These are phyloP conservation scores for Neosalanx taihuensis DNA, from an alignment of 2,797 vertebrate genomes.

Conservation along the genomic window DNA sequence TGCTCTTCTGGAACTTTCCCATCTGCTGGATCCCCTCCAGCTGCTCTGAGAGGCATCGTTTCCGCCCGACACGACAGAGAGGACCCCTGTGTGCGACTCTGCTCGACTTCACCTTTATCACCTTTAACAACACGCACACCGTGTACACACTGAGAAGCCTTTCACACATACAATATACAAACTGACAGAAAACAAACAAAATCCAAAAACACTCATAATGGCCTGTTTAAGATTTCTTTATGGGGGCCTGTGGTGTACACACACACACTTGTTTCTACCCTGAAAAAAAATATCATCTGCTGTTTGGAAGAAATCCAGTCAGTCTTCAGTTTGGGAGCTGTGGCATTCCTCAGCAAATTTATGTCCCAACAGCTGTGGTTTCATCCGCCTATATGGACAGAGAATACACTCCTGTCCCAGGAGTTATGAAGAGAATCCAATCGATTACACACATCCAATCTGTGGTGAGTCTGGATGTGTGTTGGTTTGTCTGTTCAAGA, in stretches of 20 bases:
- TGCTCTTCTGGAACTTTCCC: conserved; percentile 2
- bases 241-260: neutral
- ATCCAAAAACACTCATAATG: neutral
- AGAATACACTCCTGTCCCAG: conserved; percentile 3
- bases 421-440: conserved; percentile 6
- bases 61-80: conserved; percentile 39
- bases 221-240: too few relatives aligned
- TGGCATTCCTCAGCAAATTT: conserved; percentile 76
- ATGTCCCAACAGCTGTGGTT: conserved; percentile 75
- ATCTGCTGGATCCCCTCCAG: conserved; percentile 34
- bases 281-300: conserved; percentile 66
- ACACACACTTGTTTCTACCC: conserved; percentile 41
- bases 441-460: conserved; percentile 10
- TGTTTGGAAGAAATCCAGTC: conserved; percentile 67
- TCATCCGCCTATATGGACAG: conserved; percentile 52
- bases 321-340: conserved; percentile 59
- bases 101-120: conserved; percentile 34
- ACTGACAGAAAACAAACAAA: conserved; percentile 16
- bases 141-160: conserved; percentile 1
- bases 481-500: conserved; percentile 10
- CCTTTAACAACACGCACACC: conserved; percentile 31
- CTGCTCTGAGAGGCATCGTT: conserved; percentile 28
- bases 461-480: neutral
- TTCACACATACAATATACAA: neutral
- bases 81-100: conserved; percentile 33